These are phyloP conservation scores for Dicyrtomina minuta DNA, from an alignment of 2,888 invertebrate genomes.

Conservation along the genomic window DNA sequence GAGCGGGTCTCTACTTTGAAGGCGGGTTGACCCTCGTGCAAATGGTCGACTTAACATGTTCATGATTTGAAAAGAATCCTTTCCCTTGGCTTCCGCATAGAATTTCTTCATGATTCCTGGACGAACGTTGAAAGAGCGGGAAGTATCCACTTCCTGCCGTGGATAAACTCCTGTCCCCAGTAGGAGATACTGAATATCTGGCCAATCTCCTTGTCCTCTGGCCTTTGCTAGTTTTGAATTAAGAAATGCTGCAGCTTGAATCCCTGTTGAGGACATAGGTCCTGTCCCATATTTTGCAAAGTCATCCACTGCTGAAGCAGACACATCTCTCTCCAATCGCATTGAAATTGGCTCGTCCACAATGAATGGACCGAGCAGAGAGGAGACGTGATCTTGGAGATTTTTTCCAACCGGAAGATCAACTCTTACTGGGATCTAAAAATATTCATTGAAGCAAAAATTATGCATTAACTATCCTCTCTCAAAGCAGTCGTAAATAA, in stretches of 20 bases:
- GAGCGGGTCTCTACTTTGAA: conserved; percentile 44
- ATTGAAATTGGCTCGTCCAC: conserved; percentile 46
- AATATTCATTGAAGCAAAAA: not conserved
- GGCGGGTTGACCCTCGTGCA: conserved; percentile 41
- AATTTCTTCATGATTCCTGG: conserved; percentile 44
- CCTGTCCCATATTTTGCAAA: conserved; percentile 47
- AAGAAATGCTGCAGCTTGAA: conserved; percentile 44
- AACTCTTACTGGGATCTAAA: conserved; percentile 38
- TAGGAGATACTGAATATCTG: conserved; percentile 49
- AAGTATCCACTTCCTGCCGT: conserved; percentile 42
- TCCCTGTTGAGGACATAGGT: conserved; percentile 48
- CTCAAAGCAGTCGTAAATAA: too few species aligned
- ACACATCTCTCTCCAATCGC: conserved; percentile 50
- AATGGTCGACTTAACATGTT: conserved; percentile 49
- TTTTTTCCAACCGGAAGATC: conserved; percentile 51
- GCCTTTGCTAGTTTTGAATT: conserved; percentile 37
- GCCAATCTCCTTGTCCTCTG: conserved; percentile 42
- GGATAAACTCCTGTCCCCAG: conserved; percentile 46
- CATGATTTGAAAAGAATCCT: conserved; percentile 50
- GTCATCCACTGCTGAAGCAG: conserved; percentile 42
- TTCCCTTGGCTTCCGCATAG: conserved; percentile 38
- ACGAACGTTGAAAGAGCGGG: conserved; percentile 49
- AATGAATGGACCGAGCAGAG: conserved; percentile 48
- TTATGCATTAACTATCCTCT: too few species aligned
- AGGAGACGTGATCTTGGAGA: conserved; percentile 42